Evolutionary conservation across 1,140 invertebrate species (phyloP).

Genomic region (Drosophila persimilis): DNA sequence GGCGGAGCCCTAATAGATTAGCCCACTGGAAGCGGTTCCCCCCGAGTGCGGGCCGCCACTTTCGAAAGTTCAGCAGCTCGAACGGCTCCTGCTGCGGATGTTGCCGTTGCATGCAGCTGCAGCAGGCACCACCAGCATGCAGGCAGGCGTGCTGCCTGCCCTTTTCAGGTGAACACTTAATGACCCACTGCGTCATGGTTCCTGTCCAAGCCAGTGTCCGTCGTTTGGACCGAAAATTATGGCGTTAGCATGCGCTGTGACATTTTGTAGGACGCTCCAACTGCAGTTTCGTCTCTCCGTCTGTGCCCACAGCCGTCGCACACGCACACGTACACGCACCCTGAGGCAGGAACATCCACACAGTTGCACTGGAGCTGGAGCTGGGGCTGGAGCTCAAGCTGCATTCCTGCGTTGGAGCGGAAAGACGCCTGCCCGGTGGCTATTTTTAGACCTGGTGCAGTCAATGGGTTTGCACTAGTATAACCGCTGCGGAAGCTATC

Average conservation of each 20-base stretch:
- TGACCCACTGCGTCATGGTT: slow-evolving; percentile 77
- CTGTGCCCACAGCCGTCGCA: slow-evolving; percentile 30
- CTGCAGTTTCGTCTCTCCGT: slow-evolving; percentile 14
- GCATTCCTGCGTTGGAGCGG: slow-evolving; percentile 67
- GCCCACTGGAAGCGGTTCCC: slow-evolving; percentile 31
- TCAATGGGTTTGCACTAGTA: slow-evolving; percentile 64
- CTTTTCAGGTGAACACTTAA: slow-evolving; percentile 64
- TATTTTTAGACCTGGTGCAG: slow-evolving; percentile 73
- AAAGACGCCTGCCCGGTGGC: slow-evolving; percentile 35
- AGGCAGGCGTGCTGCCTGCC: not conserved
- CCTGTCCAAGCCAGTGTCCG: slow-evolving; percentile 27
- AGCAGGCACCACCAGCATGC: slow-evolving; percentile 21
- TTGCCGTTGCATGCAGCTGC: slow-evolving; percentile 14
- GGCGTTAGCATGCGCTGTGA: slow-evolving; percentile 73
- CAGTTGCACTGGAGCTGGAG: slow-evolving; percentile 33
- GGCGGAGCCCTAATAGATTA: slow-evolving; percentile 41
- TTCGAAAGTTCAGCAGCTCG: slow-evolving; percentile 37
- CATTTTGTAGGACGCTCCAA: slow-evolving; percentile 61
- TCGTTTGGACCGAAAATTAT: slow-evolving; percentile 42
- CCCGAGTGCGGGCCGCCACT: not conserved
- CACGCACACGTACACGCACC: slow-evolving; percentile 40
- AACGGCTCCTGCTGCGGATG: too few species aligned
- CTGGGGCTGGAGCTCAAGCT: slow-evolving; percentile 42
- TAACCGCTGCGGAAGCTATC: slow-evolving; percentile 38
- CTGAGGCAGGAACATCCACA: slow-evolving; percentile 5